Conservation (phyloP, 2,113 vertebrate genomes). For the Rhynchomys soricoides region DNA sequence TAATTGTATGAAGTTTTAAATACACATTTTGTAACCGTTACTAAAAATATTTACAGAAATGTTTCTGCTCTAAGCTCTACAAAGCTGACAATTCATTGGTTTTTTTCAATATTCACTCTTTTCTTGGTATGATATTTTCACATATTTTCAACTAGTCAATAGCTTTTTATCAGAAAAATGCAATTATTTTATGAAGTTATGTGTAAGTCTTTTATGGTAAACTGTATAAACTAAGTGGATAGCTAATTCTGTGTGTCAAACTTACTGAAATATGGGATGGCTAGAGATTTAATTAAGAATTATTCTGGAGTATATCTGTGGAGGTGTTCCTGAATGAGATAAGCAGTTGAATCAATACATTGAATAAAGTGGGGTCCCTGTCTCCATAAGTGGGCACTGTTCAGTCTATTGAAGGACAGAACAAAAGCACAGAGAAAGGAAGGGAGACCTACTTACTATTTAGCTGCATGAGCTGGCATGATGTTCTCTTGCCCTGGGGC, state of each 20-base stretch:
- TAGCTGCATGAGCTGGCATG: background rate
- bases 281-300: background rate
- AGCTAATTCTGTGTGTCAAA: background rate
- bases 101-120: background rate
- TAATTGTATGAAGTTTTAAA: background rate
- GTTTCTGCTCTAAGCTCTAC: background rate
- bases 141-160: background rate
- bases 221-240: background rate
- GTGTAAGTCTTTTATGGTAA: background rate
- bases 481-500: background rate
- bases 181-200: background rate
- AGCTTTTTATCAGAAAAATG: background rate
- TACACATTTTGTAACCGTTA: background rate
- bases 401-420: background rate
- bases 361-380: background rate
- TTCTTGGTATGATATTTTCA: background rate
- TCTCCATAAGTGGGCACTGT: fast-evolving
- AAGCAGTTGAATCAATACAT: background rate
- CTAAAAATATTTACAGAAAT: background rate
- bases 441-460: background rate
- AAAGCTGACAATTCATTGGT: background rate
- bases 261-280: background rate
- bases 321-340: background rate
- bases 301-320: background rate
- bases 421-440: background rate